These are phyloP conservation scores for Arenaria interpres DNA, from an alignment of 2,113 vertebrate genomes.

Conservation along the genomic window DNA sequence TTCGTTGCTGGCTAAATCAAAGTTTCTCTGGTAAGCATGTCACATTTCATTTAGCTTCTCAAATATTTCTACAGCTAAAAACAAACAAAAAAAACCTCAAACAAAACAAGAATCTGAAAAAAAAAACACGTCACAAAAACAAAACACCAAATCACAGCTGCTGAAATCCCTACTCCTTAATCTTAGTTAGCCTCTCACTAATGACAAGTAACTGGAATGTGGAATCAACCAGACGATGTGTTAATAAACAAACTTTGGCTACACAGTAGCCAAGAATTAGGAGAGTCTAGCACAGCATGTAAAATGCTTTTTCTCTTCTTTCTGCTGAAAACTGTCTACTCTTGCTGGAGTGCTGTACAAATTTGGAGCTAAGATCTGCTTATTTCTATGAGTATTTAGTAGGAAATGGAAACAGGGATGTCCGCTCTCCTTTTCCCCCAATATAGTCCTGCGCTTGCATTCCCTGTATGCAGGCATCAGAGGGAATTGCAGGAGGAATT, in stretches of 20 bases:
- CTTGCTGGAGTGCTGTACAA: not conserved
- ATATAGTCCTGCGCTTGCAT: not conserved
- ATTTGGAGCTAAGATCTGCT: not conserved
- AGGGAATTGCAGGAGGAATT: not conserved
- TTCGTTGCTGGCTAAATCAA: conserved; percentile 29
- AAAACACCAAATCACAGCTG: not conserved
- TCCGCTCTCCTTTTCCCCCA: not conserved
- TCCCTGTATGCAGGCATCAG: not conserved
- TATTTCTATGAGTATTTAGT: not conserved
- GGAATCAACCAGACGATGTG: not conserved
- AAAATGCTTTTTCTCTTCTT: not conserved
- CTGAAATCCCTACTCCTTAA: conserved; percentile 33
- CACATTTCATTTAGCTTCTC: conserved; percentile 53
- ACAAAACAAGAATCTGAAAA: not conserved
- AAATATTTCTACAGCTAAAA: conserved; percentile 15
- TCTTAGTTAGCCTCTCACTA: conserved; percentile 42
- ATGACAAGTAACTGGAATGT: not conserved
- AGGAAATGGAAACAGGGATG: not conserved
- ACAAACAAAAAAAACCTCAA: not conserved
- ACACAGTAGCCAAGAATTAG: not conserved
- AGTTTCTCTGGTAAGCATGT: not conserved
- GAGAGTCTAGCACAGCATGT: not conserved
- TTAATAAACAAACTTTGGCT: conserved; percentile 13
- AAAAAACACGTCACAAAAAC: not conserved
- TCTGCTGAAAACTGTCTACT: not conserved